Base-by-base conservation (phyloP, 2,888 invertebrate genomes). In the Abrostola triplasia region DNA sequence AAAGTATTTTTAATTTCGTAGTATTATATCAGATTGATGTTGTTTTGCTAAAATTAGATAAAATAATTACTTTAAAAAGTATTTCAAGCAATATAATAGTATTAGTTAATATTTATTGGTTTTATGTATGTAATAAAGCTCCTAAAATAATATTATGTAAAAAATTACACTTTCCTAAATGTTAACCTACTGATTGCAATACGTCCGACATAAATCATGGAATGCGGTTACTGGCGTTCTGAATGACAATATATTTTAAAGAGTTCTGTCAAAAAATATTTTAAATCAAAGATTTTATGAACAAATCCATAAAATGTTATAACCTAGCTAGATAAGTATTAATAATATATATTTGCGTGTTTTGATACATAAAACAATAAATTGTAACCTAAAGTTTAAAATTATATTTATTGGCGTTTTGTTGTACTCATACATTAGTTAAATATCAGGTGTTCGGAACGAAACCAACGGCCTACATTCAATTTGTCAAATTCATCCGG, bases 401-500 rank as follows among this genome's bases (percentile, higher is more conserved):
- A 5, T 36, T 5, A 36, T 11, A 42, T 44, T 44, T 10, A 2
- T 44, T 5, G 6, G 5, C 4, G n/a, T 37, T 12, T 42, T 53
- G 36, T 53, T 7, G 24, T 11, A 5, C 10, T 36, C 7, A 36
- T 13, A 36, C 10, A 36, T 11, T 24, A 49, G 2, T 8, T 53
- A 11, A 36, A 10, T 6, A 10, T 24, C 0, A 0, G 0, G 5
- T 6, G 0, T 60, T 64, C 38, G 13, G 68, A 76, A 77, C 77
- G 68, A 56, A 65, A 44, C 59, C 53, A 36, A 58, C 51, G 61
- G 51, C 64, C 59, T 36, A 65, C 58, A 65, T 70, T 55, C 53
- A 58, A 59, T 62, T 59, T 70, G 71, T 74, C 80, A 74, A 76
- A 76, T 67, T 74, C 40, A 60, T 73, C 81, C 78, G 80, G 79